Percentiles rank a stretch among this genome's conserved stretches.
Conservation (phyloP, 1,140 invertebrate genomes). For the Pristionchus pacificus region DNA sequence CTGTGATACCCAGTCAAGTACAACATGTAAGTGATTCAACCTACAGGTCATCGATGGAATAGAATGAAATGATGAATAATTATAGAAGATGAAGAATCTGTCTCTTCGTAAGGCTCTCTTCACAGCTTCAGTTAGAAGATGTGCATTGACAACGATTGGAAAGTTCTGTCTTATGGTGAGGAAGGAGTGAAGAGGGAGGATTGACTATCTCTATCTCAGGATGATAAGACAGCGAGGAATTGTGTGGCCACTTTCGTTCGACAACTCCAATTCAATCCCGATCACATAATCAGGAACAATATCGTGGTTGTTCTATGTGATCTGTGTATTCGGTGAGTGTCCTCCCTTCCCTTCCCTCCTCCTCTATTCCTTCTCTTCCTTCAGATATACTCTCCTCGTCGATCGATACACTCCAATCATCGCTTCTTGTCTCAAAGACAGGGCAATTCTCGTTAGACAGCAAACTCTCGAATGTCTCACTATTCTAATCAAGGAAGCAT, state of each 20-base stretch:
- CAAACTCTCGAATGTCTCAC: slow-evolving; percentile 59
- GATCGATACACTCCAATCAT: slow-evolving; percentile 58
- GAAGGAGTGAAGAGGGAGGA: neutral
- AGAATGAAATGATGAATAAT: too few relatives aligned
- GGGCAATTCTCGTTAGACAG: slow-evolving; percentile 55
- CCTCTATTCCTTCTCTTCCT: too few relatives aligned
- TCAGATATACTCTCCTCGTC: slow-evolving; percentile 59
- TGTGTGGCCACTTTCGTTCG: slow-evolving; percentile 58
- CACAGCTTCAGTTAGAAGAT: slow-evolving; percentile 8
- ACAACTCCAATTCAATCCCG: slow-evolving; percentile 56
- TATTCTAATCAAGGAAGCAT: slow-evolving; percentile 53
- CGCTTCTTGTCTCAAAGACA: slow-evolving; percentile 58
- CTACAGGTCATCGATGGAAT: too few relatives aligned
- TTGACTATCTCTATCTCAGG: slow-evolving; percentile 52
- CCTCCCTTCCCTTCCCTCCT: slow-evolving; percentile 8
- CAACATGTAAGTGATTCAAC: too few relatives aligned
- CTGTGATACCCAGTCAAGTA: too few relatives aligned
- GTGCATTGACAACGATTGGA: slow-evolving; percentile 15
- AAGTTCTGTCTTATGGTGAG: slow-evolving; percentile 27
- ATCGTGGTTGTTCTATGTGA: slow-evolving; percentile 59
- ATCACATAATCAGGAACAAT: slow-evolving; percentile 58
- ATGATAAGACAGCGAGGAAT: slow-evolving; percentile 58
- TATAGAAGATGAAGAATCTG: too few relatives aligned
- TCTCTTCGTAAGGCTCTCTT: neutral
- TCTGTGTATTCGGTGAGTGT: slow-evolving; percentile 57